phyloP scores from a whole-genome alignment of 2,113 vertebrate genomes.

The Cranoglanis bouderius region DNA sequence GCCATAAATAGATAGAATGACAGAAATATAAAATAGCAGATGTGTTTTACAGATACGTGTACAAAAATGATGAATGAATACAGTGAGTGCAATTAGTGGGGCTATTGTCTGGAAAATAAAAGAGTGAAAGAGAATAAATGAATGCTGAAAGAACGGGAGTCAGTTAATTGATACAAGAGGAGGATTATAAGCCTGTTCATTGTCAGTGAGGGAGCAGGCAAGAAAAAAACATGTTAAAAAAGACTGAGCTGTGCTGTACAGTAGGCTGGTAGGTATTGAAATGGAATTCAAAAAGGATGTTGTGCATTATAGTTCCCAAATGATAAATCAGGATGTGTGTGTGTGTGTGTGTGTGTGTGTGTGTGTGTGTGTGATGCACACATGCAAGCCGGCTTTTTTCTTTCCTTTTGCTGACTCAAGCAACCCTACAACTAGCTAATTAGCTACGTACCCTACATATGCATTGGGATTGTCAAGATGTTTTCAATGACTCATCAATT shows the following conservation, averaged over 20 bases:
- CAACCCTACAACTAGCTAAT: slow-evolving; percentile 28
- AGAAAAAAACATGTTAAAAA: neutral
- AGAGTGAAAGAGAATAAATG: neutral
- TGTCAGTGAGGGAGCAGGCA: neutral
- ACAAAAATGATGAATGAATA: slow-evolving; percentile 1
- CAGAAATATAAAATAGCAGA: neutral
- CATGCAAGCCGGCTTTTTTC: neutral
- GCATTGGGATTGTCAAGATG: slow-evolving; percentile 5
- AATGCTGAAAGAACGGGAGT: neutral
- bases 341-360: slow-evolving; percentile 30
- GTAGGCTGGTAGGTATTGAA: neutral
- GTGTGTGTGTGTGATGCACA: neutral
- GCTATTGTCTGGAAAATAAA: neutral
- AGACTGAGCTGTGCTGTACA: neutral
- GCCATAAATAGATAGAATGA: neutral
- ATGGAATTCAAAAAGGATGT: neutral
- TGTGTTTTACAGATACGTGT: neutral
- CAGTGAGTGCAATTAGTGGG: neutral
- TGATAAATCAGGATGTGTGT: neutral
- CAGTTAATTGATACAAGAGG: slow-evolving; percentile 20
- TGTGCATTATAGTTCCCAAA: neutral
- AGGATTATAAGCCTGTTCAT: neutral
- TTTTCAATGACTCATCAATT: slow-evolving; percentile 27
- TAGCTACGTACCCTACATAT: neutral
- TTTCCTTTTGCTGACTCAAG: slow-evolving; percentile 35